phyloP scores from a whole-genome alignment of 2,888 invertebrate species.

The Didymodactylos carnosus region DNA sequence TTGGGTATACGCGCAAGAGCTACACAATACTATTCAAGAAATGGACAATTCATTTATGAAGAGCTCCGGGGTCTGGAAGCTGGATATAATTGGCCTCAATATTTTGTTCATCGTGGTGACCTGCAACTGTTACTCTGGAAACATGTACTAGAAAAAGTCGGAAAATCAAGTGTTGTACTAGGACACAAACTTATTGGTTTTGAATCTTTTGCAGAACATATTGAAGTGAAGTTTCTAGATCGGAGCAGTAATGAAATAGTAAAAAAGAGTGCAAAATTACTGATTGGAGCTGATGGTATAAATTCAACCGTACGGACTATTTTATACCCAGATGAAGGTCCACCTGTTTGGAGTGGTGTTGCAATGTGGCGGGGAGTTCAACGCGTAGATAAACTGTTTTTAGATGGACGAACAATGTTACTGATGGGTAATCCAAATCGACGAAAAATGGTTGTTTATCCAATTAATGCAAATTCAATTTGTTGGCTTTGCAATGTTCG shows the following conservation, averaged over 20 bases:
- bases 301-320: not conserved
- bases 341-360: not conserved
- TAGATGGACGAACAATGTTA: not conserved
- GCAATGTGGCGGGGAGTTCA: not conserved
- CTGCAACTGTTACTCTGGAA: not conserved
- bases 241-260: not conserved
- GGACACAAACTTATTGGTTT: not conserved
- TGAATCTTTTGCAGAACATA: not conserved
- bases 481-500: not conserved
- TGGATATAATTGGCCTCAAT: not conserved
- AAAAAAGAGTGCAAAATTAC: not conserved
- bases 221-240: not conserved
- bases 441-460: not conserved
- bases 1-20: not conserved
- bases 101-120: not conserved
- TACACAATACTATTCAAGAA: not conserved
- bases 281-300: not conserved
- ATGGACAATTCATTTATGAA: not conserved
- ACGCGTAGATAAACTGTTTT: not conserved
- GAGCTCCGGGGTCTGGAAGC: not conserved
- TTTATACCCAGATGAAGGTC: not conserved
- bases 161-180: not conserved
- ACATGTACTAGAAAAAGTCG: not conserved
- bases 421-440: not conserved
- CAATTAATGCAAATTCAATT: not conserved